Evolutionary conservation across 2,113 vertebrate species (phyloP), one percentile per base, ranked within the genome.

Genomic region (Vimba vimba): DNA sequence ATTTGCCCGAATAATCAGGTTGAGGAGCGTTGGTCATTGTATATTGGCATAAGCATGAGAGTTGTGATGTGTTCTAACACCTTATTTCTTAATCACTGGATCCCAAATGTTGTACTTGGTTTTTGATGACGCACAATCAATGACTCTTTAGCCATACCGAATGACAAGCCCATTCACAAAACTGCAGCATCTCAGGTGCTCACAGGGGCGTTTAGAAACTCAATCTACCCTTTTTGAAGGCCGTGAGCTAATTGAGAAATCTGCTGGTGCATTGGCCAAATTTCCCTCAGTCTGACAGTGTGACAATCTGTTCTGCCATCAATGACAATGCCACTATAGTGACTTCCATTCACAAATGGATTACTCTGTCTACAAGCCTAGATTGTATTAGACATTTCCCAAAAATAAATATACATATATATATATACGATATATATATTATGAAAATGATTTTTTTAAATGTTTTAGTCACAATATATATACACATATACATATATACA

Each of bases 121-220:
- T 68, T 66, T 68, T 27, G 45, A 82, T 68, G 43, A 82, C 8
- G 66, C 66, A 73, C 6, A 73, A 83, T 83, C 52, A 83, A 73
- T 83, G 50, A 7, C 30, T 43, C 47, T 74, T 69, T 68, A 82
- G 62, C n/a, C 45, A 79, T 73, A 45, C 81, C 33, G 69, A 71
- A 77, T 85, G 77, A 52, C n/a, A 59, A 85, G 82, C 47, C 19
- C 78, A 81, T 89, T 84, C 78, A 85, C 73, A 85, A 76, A 62
- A 71, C 82, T 50, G 55, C 45, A 15, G 17, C 19, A 23, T 69
- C 43, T 47, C 68, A 21, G 73, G 50, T 55, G 52, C 69, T 79
- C 81, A 84, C 57, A 36, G 66, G 68, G 39, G 85, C 59, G 66
- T 68, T 73, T 60, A 57, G 47, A 79, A 27, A 60, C 66, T 71